Conservation (phyloP, 1,140 invertebrate species). For the Goniozus legneri region DNA sequence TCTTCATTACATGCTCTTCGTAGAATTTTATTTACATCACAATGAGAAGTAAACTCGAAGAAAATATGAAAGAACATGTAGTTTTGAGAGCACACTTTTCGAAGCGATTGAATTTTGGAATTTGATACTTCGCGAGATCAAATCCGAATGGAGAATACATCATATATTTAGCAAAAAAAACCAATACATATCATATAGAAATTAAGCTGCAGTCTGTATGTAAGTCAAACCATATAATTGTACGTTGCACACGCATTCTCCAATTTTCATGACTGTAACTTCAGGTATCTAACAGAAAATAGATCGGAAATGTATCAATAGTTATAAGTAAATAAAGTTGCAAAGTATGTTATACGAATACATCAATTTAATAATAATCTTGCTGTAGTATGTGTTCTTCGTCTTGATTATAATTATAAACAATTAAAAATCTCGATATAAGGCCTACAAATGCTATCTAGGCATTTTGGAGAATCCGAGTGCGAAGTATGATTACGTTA, state of each 20-base stretch:
- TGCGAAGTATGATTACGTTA: constrained; percentile 15
- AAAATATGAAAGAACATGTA: no score
- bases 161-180: constrained; percentile 5
- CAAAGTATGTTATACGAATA: no score
- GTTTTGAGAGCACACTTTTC: constrained; percentile 10
- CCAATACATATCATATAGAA: constrained; percentile 17
- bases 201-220: constrained; percentile 12
- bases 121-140: not conserved
- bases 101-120: not conserved
- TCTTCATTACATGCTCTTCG: no score
- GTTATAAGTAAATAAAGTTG: no score
- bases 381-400: no score
- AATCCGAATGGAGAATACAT: not conserved
- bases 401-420: not conserved
- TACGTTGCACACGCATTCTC: constrained; percentile 5
- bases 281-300: no score
- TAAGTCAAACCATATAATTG: not conserved
- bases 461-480: constrained; percentile 2
- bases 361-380: no score
- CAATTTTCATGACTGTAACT: no score
- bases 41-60: not conserved
- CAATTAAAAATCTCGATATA: not conserved
- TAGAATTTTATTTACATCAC: not conserved
- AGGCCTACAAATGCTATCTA: not conserved
- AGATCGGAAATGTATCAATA: no score